Base-by-base conservation (phyloP, 2,113 vertebrate species). In the Puffinus mauretanicus region DNA sequence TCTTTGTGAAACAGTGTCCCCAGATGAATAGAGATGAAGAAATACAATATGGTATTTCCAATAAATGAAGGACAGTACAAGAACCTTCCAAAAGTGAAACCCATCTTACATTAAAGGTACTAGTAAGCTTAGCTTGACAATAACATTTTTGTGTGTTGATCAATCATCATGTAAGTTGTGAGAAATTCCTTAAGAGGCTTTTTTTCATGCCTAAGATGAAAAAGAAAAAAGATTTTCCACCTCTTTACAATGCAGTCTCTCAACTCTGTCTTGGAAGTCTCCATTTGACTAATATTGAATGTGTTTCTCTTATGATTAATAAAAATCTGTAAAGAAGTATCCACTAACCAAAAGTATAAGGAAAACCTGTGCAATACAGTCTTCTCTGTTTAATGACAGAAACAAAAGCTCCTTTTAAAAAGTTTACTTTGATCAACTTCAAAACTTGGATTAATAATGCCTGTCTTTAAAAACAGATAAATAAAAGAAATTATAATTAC, bases 291-390 rank as follows among this genome's bases (percentile, higher is more conserved):
- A 26, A 32, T 44, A 75, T 8, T 42, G 7, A 76, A 29, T 16
- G 18, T 51, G 4, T 1, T 76, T 85, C 3, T 55, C 8, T 54
- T 79, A n/a, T 29, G 19, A 55, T 60, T 79, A 76, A 82, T 47
- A 54, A 71, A 58, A 88, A 24, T 46, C 29, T 64, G 16, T 72
- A 7, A 49, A 70, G 57, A 65, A 61, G 25, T 40, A 20, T 2
- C 6, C 18, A 18, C 8, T 46, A 8, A 42, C 9, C 57, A 62
- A 85, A 75, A 47, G 9, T 10, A 13, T 3, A 30, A 4, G 17
- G 26, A 20, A 75, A 77, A 60, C 1, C 1, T 24, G 26, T 69
- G 34, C 51, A 46, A 42, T 0, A 5, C 15, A 44, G 1, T 6
- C 7, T 62, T 32, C 13, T 71, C 13, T 70, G 6, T 70, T 64